Conservation (phyloP, 1,140 invertebrate species). For the Drosophila azteca region DNA sequence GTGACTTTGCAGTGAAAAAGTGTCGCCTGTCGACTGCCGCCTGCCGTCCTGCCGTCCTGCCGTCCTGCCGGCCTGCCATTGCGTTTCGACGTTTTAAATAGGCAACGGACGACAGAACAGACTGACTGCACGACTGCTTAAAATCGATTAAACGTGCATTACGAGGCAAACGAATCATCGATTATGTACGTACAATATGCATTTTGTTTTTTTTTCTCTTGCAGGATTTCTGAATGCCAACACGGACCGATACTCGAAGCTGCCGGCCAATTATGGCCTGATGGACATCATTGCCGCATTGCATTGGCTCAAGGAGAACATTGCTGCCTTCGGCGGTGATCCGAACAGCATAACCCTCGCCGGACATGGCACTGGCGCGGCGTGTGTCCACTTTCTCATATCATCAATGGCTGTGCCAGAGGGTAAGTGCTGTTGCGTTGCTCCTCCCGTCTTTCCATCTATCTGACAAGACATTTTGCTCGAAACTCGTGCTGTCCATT, state of each 20-base stretch:
- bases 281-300: slow-evolving; percentile 97
- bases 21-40: slow-evolving; percentile 25
- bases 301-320: slow-evolving; percentile 97
- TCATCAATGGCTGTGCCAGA: slow-evolving; percentile 95
- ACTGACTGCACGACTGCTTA: slow-evolving; percentile 34
- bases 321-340: slow-evolving; percentile 96
- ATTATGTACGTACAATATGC: slow-evolving; percentile 37
- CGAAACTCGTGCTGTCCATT: slow-evolving; percentile 1
- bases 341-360: slow-evolving; percentile 96
- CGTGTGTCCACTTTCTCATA: slow-evolving; percentile 96
- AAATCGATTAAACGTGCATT: slow-evolving; percentile 68
- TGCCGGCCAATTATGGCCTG: slow-evolving; percentile 96
- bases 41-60: background rate
- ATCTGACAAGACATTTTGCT: background rate
- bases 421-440: slow-evolving; percentile 86
- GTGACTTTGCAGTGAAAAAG: slow-evolving; percentile 63
- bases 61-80: slow-evolving; percentile 3
- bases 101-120: slow-evolving; percentile 17
- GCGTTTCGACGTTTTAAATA: slow-evolving; percentile 68
- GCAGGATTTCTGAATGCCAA: slow-evolving; percentile 94
- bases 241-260: slow-evolving; percentile 91
- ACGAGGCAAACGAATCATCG: slow-evolving; percentile 51
- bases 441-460: background rate
- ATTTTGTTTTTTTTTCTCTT: slow-evolving; percentile 17
- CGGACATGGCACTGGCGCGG: slow-evolving; percentile 97